Percentiles rank a stretch among this genome's conserved stretches.
phyloP scores from a whole-genome alignment of 2,888 invertebrate genomes.

The Lasioglossum villosulum region DNA sequence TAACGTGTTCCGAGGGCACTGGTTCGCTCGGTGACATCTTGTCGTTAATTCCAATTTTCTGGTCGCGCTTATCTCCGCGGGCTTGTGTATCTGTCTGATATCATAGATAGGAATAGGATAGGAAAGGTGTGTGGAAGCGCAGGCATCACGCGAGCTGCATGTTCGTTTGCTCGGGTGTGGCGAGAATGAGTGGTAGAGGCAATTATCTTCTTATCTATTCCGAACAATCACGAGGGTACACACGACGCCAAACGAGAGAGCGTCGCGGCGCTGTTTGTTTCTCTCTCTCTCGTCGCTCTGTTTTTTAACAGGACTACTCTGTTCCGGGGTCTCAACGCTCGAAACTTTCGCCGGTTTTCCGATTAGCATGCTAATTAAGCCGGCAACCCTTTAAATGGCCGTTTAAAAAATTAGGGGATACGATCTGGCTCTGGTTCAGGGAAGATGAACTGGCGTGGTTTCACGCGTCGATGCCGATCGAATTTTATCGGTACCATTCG shows the following conservation, averaged over 20 bases:
- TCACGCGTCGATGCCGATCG: slow-evolving; percentile 57
- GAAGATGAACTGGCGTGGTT: slow-evolving; percentile 54
- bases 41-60: slow-evolving; percentile 63
- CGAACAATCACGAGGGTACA: slow-evolving; percentile 44
- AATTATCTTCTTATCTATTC: slow-evolving; percentile 73
- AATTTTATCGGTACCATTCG: slow-evolving; percentile 59
- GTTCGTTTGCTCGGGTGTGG: slow-evolving; percentile 75
- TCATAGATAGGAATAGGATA: slow-evolving; percentile 43
- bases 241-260: slow-evolving; percentile 35
- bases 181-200: slow-evolving; percentile 70
- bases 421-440: slow-evolving; percentile 54
- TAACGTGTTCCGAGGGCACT: not conserved
- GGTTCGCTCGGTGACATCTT: slow-evolving; percentile 15
- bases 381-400: slow-evolving; percentile 74
- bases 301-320: slow-evolving; percentile 40
- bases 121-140: slow-evolving; percentile 72
- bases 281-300: slow-evolving; percentile 31
- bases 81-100: slow-evolving; percentile 56
- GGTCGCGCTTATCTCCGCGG: slow-evolving; percentile 24
- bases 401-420: slow-evolving; percentile 69
- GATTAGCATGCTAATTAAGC: slow-evolving; percentile 74
- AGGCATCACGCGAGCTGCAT: slow-evolving; percentile 70
- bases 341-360: slow-evolving; percentile 63
- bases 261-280: slow-evolving; percentile 6
- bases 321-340: slow-evolving; percentile 15